Evolutionary conservation across 1,140 invertebrate species (phyloP), one percentile per base, ranked within the genome.

Genomic region (Berghia stephanieae): DNA sequence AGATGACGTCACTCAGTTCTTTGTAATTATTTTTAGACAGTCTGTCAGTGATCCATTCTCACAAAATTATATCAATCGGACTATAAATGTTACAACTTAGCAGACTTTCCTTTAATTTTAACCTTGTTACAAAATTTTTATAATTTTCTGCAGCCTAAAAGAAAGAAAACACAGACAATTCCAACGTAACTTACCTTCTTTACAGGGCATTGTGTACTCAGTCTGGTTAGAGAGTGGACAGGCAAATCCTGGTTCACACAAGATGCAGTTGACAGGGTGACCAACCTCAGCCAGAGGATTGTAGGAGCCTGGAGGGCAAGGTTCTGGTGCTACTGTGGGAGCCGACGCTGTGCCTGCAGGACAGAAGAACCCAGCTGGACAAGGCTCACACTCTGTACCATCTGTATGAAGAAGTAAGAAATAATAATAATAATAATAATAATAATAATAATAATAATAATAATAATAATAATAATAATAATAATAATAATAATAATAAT

Each of bases 321-420:
- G 83, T 5, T 81, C 79, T 0, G 86, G 86, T 10, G 83, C 79
- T 1, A 79, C 81, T 1, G 80, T 81, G 3, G 86, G 85, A 34
- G 80, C 76, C 34, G 82, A 71, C 21, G 80, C 75, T 8, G 79
- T 77, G 38, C 86, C 86, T 13, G 77, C 80, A 2, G 86, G 86
- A 70, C 87, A 88, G 78, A 86, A 88, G 55, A 82, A 80, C 24
- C 87, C 87, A 46, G 78, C 80, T 13, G 86, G 83, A 79, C 87
- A 88, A 1, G 67, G 55, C 2, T 79, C 42, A 80, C 87, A 88
- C 43, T 87, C 75, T 13, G 82, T 78, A 55, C 69, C 75, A 70
- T 86, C 85, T 87, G 78, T 4, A 81, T 81, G 43, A 10, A 60
- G 63, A 75, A 55, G 34, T 40, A 68, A n/a, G 73, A 27, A 24